phyloP scores from a whole-genome alignment of 2,888 invertebrate species.

The Chironomus riparius region DNA sequence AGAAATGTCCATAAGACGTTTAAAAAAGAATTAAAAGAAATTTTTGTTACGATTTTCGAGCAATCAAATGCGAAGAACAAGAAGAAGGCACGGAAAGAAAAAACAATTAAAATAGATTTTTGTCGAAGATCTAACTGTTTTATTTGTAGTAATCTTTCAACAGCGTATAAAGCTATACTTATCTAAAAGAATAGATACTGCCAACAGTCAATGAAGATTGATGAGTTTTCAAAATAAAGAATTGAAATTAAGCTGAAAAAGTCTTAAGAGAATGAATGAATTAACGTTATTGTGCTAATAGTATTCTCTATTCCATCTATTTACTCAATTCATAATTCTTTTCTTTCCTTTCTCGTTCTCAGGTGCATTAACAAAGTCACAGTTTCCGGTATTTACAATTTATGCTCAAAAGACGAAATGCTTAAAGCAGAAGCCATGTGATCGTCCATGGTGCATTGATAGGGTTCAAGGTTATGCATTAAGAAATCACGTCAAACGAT shows the following conservation, averaged over 20 bases:
- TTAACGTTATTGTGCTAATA: slow-evolving; percentile 10
- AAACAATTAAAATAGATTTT: slow-evolving; percentile 3
- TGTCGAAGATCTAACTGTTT: slow-evolving; percentile 10
- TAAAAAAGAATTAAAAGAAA: background rate
- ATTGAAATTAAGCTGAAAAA: background rate
- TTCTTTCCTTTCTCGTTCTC: slow-evolving; percentile 37
- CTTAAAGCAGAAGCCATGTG: slow-evolving; percentile 77
- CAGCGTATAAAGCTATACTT: background rate
- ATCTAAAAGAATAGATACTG: no score
- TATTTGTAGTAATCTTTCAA: slow-evolving; percentile 2
- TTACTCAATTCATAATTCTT: background rate
- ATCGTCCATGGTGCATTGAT: slow-evolving; percentile 89
- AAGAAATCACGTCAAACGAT: slow-evolving; percentile 66
- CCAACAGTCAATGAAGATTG: slow-evolving; percentile 1
- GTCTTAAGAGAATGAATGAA: background rate
- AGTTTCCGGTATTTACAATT: slow-evolving; percentile 92
- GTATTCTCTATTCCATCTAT: background rate
- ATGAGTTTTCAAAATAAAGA: background rate
- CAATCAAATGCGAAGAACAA: background rate
- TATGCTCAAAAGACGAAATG: slow-evolving; percentile 87
- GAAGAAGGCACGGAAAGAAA: background rate
- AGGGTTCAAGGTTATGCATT: slow-evolving; percentile 81
- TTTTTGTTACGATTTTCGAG: background rate
- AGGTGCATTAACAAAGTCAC: slow-evolving; percentile 85
- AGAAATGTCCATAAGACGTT: background rate